Evolutionary conservation across 2,113 vertebrate species (phyloP), one percentile per base, ranked within the genome.

Genomic region (Hylia prasina): DNA sequence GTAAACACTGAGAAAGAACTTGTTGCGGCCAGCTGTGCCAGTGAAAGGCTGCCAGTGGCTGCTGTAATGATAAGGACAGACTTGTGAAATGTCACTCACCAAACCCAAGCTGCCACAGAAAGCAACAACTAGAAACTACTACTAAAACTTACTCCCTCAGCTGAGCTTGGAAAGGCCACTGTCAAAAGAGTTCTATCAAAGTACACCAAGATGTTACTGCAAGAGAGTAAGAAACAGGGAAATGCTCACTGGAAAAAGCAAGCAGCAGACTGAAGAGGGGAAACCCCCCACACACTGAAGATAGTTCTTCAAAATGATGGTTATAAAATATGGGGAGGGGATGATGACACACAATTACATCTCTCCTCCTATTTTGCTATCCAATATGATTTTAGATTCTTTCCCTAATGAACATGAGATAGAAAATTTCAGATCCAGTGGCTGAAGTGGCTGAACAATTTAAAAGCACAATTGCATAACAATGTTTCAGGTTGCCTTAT

Each of bases 251-350:
- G 31, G 13, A 48, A 57, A 44, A 40, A 81, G 25, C 33, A 84
- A 78, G 57, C 44, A 85, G 57, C 15, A 76, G 50, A 82, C 15
- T 1, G 6, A 84, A 64, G 3, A n/a, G 21, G 7, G 33, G 22
- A 50, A 89, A 65, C 25, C 2, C 5, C 35, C 24, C 30, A 27
- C 13, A 58, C 5, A 17, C 9, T 0, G 0, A 28, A 51, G 27
- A 58, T 1, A 45, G 33, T 54, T 87, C 61, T 44, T 69, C 14
- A 40, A 64, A 64, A 76, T 20, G 9, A 9, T 13, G 50, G 7
- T 40, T 68, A 40, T 42, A 50, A 88, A 86, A 58, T 63, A 14
- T 3, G 15, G 11, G 4, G 4, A n/a, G 9, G 7, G 6, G 3
- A 17, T 7, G 6, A 28, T 7, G 40, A 45, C 20, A 7, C 6